These are phyloP conservation scores for Eristalis pertinax DNA, from an alignment of 2,888 invertebrate species.

Conservation along the genomic window DNA sequence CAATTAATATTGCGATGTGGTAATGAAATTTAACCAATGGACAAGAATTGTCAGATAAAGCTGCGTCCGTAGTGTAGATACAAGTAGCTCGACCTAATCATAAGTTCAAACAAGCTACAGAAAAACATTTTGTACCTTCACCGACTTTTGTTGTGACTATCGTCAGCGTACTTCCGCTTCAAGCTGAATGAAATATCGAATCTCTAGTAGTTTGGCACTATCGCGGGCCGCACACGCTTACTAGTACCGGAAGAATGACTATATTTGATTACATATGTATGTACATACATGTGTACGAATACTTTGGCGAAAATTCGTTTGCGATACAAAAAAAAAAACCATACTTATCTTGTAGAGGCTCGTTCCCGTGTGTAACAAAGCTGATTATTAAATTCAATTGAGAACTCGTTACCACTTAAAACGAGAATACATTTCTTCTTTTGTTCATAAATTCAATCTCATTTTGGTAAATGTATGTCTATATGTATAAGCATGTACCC, in stretches of 20 bases:
- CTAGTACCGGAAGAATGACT: background rate
- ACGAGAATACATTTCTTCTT: background rate
- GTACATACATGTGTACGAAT: background rate
- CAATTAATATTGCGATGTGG: no score
- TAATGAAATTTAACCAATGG: no score
- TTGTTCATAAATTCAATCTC: background rate
- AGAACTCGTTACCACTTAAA: background rate
- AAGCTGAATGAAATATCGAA: background rate
- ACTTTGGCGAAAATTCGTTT: background rate
- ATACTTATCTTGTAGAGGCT: background rate
- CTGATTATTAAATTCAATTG: background rate
- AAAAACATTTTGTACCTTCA: no score
- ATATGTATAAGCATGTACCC: background rate
- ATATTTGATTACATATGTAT: background rate
- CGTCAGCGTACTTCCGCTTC: background rate
- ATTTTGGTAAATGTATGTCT: no score
- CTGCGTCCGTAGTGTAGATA: no score
- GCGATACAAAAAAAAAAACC: background rate
- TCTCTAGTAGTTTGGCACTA: background rate
- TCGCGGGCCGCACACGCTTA: background rate
- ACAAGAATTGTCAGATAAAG: no score
- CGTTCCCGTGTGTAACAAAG: background rate
- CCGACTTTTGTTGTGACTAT: background rate
- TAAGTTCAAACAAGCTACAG: no score
- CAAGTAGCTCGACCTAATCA: background rate